These are phyloP conservation scores for Carcina quercana DNA, from an alignment of 2,888 invertebrate genomes.

Conservation along the genomic window DNA sequence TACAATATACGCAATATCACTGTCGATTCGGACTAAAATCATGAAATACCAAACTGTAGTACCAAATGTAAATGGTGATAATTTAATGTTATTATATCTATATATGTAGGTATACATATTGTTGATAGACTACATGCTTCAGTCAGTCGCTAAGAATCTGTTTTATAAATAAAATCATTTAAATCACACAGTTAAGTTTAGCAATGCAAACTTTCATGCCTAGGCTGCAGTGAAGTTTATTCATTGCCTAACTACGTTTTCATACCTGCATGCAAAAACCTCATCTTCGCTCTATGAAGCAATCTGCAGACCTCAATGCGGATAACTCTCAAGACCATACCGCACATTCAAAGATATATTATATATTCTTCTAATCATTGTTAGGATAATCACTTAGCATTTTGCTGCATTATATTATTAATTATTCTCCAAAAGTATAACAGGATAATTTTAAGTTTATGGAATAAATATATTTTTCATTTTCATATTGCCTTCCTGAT, in stretches of 20 bases:
- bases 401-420: no score
- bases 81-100: neutral
- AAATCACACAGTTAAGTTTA: constrained; percentile 25
- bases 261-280: no score
- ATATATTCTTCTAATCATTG: no score
- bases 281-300: no score
- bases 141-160: constrained; percentile 47
- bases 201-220: constrained; percentile 32
- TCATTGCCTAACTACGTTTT: constrained; percentile 23
- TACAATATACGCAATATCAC: constrained; percentile 7
- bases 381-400: no score
- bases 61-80: neutral
- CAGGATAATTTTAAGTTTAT: no score
- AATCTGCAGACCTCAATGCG: no score
- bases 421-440: no score
- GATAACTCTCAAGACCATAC: no score
- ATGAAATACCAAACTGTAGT: constrained; percentile 4
- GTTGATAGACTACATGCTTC: constrained; percentile 42
- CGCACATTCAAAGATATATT: no score
- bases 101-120: neutral
- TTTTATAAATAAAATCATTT: constrained; percentile 15
- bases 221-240: constrained; percentile 12
- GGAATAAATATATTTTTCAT: no score
- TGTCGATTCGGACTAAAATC: constrained; percentile 1
- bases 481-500: no score